Percentiles rank a stretch among this genome's conserved stretches.
Conservation (phyloP, 2,797 vertebrate genomes). For the Acanthurus tractus region DNA sequence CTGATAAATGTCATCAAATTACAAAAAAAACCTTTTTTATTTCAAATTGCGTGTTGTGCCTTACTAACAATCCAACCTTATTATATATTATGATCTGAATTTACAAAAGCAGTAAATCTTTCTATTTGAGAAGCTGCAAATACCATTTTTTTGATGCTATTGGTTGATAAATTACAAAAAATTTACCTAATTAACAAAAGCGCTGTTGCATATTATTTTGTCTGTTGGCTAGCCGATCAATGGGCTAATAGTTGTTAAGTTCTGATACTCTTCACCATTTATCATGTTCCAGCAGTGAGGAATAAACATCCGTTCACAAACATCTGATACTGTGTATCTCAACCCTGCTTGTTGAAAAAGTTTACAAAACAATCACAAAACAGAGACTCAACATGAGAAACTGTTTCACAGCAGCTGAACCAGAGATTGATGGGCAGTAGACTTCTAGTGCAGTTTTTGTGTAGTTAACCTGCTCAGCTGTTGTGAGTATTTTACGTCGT, state of each 20-base stretch:
- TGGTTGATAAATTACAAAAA: too few species aligned
- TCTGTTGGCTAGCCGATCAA: background rate
- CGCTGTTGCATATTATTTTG: background rate
- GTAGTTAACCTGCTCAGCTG: slow-evolving; percentile 39
- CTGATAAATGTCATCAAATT: background rate
- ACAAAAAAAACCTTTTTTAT: background rate
- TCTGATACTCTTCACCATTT: background rate
- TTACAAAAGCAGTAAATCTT: background rate
- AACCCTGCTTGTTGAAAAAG: slow-evolving; percentile 33
- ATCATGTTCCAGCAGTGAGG: slow-evolving; percentile 4
- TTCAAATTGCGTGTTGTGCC: background rate
- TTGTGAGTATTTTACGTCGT: slow-evolving; percentile 19
- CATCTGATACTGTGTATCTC: slow-evolving; percentile 7
- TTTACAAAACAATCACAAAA: slow-evolving; percentile 47
- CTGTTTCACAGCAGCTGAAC: slow-evolving; percentile 46
- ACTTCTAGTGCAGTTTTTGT: slow-evolving; percentile 37
- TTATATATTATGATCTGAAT: background rate
- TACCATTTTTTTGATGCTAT: too few species aligned
- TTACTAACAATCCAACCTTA: background rate
- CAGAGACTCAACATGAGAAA: slow-evolving; percentile 13
- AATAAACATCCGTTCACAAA: slow-evolving; percentile 3
- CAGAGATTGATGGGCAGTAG: slow-evolving; percentile 33
- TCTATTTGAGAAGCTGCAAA: background rate
- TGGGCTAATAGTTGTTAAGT: background rate
- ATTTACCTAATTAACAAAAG: background rate